Base-by-base conservation (phyloP, 2,888 invertebrate genomes). In the Aporophyla nigra region DNA sequence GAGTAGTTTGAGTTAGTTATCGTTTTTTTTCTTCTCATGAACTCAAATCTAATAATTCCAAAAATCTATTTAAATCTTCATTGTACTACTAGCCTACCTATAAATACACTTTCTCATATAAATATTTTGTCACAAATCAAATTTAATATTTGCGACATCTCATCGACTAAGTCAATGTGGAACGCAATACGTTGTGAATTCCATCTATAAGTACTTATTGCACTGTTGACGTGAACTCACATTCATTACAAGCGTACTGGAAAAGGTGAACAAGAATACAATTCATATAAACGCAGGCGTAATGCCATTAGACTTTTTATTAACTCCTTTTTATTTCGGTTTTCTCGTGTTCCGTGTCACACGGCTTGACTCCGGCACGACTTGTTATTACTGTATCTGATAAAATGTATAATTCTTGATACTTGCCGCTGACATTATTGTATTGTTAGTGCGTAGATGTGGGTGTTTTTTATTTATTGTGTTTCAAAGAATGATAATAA, bases 291-390 rank as follows among this genome's bases (percentile, higher is more conserved):
- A 56, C 49, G 6, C 21, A 43, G 40, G n/a, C 4, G 27, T 49
- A 56, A 68, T 56, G 27, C 69, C 56, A 51, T 78, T 56, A 49
- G 1, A 40, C 6, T 71, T 77, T 75, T 77, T 75, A 65, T 5
- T 40, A 10, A 6, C 43, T n/a, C 9, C n/a, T 67, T 78, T 77
- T 59, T 43, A 51, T 78, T 70, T 12, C 71, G 1, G 9, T 40
- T 24, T 78, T 53, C 33, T 33, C n/a, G 33, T 58, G 24, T 78
- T 78, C 21, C 51, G 24, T 53, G 59, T 24, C 27, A 58, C 43
- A 21, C 16, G 21, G 40, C 33, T 59, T 24, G 16, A 78, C 24
- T 46, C 7, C 24, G 19, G 14, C 24, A 71, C 53, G 24, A 46
- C 53, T 49, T n/a, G 3, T 33, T 46, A 40, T 78, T 71, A 61